phyloP scores from a whole-genome alignment of 1,140 invertebrate species.

The Eumaeus atala region DNA sequence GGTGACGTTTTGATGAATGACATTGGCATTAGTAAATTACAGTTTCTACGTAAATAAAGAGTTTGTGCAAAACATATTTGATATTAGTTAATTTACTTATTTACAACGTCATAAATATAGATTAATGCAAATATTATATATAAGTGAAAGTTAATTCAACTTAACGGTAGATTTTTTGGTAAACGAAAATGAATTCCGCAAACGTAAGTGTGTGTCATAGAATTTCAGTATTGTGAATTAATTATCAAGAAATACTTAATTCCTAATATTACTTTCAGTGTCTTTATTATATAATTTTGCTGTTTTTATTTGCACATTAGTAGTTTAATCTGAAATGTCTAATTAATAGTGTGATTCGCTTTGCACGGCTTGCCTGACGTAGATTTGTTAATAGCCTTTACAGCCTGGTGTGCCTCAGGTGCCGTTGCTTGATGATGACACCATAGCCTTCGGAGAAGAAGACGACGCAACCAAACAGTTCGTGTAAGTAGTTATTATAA shows the following conservation, averaged over 20 bases:
- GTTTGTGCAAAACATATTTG: too few species aligned
- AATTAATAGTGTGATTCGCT: slow-evolving; percentile 33
- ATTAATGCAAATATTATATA: too few species aligned
- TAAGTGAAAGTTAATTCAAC: too few species aligned
- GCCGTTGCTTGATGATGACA: slow-evolving; percentile 88
- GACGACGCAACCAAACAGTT: slow-evolving; percentile 76
- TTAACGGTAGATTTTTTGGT: too few species aligned
- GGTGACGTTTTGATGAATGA: too few species aligned
- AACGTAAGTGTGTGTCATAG: slow-evolving; percentile 38
- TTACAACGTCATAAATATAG: too few species aligned
- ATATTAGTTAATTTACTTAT: too few species aligned
- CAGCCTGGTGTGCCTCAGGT: slow-evolving; percentile 78
- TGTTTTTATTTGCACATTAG: slow-evolving; percentile 33
- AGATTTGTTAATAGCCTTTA: slow-evolving; percentile 52
- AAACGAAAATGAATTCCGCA: slow-evolving; percentile 36
- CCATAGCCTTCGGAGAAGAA: slow-evolving; percentile 89
- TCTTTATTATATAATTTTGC: slow-evolving; percentile 16
- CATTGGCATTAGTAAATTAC: too few species aligned
- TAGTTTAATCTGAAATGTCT: slow-evolving; percentile 4
- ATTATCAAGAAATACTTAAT: not conserved
- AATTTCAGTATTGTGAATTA: not conserved
- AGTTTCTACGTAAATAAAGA: too few species aligned
- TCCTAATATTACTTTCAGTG: not conserved
- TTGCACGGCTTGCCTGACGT: slow-evolving; percentile 63
- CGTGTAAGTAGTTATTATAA: slow-evolving; percentile 41